phyloP scores from a whole-genome alignment of 2,113 vertebrate species.

The Perca flavescens region DNA sequence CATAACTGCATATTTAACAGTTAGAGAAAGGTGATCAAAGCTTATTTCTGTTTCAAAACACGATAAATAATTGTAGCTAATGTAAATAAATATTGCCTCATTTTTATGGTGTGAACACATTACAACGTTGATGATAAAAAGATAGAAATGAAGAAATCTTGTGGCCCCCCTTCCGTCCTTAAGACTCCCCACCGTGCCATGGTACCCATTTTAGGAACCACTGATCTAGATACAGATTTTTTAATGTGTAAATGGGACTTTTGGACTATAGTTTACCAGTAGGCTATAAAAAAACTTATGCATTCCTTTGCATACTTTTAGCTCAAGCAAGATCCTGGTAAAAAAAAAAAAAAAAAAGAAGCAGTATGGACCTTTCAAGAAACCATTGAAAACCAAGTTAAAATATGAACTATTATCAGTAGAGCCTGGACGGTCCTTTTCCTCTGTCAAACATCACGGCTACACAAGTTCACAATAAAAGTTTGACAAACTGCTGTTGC shows the following conservation, averaged over 20 bases:
- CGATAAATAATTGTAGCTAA: neutral
- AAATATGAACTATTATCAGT: neutral
- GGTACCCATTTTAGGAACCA: neutral
- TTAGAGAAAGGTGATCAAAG: no score
- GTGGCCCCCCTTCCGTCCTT: neutral
- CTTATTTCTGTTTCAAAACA: neutral
- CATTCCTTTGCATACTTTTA: neutral
- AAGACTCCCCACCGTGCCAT: neutral
- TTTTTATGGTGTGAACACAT: neutral
- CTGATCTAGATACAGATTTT: constrained; percentile 2
- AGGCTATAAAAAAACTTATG: neutral
- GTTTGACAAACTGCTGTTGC: neutral
- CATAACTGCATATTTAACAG: neutral
- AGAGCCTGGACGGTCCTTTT: neutral
- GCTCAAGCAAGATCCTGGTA: neutral
- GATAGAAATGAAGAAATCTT: neutral
- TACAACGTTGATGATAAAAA: neutral
- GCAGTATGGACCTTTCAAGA: neutral
- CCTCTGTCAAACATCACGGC: neutral
- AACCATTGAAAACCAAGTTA: neutral
- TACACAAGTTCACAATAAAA: neutral
- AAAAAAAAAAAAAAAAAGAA: neutral
- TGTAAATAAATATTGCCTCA: neutral
- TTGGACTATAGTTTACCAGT: neutral
- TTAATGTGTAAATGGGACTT: neutral